Percentiles rank a stretch among this genome's conserved stretches.
phyloP scores from a whole-genome alignment of 2,888 invertebrate genomes.

The Acanthococcus lagerstroemiae region DNA sequence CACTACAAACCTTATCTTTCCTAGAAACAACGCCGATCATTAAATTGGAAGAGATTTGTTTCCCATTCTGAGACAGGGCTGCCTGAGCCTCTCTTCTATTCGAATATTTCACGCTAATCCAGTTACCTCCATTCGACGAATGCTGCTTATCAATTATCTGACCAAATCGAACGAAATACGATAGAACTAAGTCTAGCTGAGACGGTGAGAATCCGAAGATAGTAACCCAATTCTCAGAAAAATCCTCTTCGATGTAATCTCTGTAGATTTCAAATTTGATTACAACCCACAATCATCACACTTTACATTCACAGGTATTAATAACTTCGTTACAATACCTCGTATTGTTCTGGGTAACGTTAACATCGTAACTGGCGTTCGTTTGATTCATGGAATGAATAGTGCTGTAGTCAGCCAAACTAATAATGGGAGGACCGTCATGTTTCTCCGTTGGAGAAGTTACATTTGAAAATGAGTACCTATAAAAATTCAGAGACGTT shows the following conservation, averaged over 20 bases:
- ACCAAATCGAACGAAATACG: conserved; percentile 22
- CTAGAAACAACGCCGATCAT: conserved; percentile 22
- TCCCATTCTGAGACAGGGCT: conserved; percentile 23
- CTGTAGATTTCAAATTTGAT: no score
- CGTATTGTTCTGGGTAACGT: background rate
- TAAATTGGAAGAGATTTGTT: conserved; percentile 19
- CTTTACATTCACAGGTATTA: no score
- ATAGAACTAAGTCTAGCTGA: conserved; percentile 12
- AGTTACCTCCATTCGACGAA: conserved; percentile 24
- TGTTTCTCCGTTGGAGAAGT: conserved; percentile 13
- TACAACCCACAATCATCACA: no score
- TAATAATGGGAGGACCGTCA: conserved; percentile 21
- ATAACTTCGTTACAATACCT: no score
- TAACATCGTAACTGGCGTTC: background rate
- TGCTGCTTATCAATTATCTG: conserved; percentile 23
- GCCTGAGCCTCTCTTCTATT: conserved; percentile 14
- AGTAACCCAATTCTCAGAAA: conserved; percentile 22
- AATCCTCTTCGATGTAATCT: conserved; percentile 14
- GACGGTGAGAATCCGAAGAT: conserved; percentile 24
- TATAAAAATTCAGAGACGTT: background rate
- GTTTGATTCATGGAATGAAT: background rate
- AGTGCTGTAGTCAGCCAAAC: conserved; percentile 14
- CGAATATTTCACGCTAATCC: conserved; percentile 23
- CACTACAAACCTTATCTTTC: conserved; percentile 13
- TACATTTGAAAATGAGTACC: background rate